Percentiles rank a stretch among this genome's conserved stretches.
Conservation (phyloP, 2,888 invertebrate genomes). For the Miltochrista miniata region DNA sequence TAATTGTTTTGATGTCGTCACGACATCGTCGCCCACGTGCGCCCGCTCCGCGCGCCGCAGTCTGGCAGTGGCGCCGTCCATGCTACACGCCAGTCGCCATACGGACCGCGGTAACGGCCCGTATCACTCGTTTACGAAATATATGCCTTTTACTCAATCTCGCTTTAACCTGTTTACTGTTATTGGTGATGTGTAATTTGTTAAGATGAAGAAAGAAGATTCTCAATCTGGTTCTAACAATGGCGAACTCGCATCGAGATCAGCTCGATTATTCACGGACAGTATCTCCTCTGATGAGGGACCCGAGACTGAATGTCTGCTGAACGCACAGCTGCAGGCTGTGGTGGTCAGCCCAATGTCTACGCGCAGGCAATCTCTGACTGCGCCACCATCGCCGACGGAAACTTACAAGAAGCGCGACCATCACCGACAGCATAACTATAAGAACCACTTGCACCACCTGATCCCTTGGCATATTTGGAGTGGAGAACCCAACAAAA, state of each 20-base stretch:
- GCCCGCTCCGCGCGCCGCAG: conserved; percentile 52
- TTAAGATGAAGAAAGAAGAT: conserved; percentile 66
- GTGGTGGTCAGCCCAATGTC: conserved; percentile 56
- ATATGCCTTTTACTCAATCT: conserved; percentile 44
- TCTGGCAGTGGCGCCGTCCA: conserved; percentile 61
- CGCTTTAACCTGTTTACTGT: conserved; percentile 38
- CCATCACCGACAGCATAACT: conserved; percentile 68
- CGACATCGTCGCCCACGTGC: conserved; percentile 61
- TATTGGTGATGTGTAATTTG: conserved; percentile 46
- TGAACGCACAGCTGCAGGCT: conserved; percentile 57
- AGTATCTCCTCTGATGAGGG: conserved; percentile 77
- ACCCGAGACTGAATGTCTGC: conserved; percentile 71
- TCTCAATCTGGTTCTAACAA: conserved; percentile 56
- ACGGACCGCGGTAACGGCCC: conserved; percentile 35
- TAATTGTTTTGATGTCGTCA: conserved; percentile 57
- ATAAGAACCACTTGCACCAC: conserved; percentile 75
- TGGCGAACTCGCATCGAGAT: conserved; percentile 55
- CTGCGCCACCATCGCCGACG: conserved; percentile 79
- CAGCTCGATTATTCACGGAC: conserved; percentile 65
- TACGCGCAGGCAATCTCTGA: conserved; percentile 69
- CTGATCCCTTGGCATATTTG: conserved; percentile 80
- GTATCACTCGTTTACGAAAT: conserved; percentile 52
- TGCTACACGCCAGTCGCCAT: conserved; percentile 56
- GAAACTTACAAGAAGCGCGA: conserved; percentile 75
- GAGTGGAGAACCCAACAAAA: conserved; percentile 75